A percentile compares a stretch with the other conserved stretches of the same genome.
These are phyloP conservation scores for Diachasmimorpha longicaudata DNA, from an alignment of 1,140 invertebrate genomes.

Conservation along the genomic window DNA sequence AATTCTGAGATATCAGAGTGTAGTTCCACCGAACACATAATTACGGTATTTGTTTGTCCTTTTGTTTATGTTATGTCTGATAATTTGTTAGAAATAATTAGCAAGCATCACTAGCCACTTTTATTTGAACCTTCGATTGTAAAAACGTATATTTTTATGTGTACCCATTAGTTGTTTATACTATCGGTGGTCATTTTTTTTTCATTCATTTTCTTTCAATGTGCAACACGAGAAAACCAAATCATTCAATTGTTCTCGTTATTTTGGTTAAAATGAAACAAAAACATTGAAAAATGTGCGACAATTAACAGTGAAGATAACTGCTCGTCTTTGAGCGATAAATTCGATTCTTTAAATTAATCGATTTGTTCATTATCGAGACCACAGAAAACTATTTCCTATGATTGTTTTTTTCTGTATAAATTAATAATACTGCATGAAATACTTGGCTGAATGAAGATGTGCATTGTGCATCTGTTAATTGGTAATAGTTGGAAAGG, in stretches of 20 bases:
- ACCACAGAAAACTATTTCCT: neutral
- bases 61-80: neutral
- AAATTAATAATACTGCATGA: neutral
- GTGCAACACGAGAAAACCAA: neutral
- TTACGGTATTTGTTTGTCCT: neutral
- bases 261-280: too few relatives aligned
- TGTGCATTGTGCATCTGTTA: neutral
- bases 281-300: too few relatives aligned
- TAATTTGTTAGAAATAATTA: neutral
- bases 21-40: constrained; percentile 12
- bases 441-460: neutral
- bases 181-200: neutral
- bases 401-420: neutral
- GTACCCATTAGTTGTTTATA: neutral
- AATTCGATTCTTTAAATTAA: neutral
- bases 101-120: constrained; percentile 1
- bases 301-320: too few relatives aligned
- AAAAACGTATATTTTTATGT: neutral
- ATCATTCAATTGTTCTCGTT: too few relatives aligned
- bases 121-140: neutral
- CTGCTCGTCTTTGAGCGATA: too few relatives aligned
- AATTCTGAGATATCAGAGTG: neutral
- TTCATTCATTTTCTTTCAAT: neutral
- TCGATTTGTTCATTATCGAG: neutral
- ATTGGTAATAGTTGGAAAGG: neutral